Base-by-base conservation (phyloP, 2,113 vertebrate genomes). In the Sporophila hypoxantha region DNA sequence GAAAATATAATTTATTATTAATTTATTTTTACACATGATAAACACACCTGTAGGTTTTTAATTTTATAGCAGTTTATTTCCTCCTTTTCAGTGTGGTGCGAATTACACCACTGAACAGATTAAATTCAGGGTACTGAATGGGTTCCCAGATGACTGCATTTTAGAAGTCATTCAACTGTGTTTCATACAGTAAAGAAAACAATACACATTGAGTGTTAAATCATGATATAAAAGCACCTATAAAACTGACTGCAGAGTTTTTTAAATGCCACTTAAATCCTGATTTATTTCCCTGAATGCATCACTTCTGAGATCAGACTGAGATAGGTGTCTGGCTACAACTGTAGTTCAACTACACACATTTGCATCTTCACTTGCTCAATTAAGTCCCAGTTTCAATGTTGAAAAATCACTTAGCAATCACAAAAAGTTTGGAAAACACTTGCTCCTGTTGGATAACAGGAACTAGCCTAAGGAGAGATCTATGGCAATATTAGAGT, bases 171-270 rank as follows among this genome's bases (percentile, higher is more conserved):
- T 91, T 88, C 57, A 88, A 92, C 82, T 57, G 16, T 47, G 42
- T 76, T 88, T 85, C 67, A 89, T 83, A 76, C n/a, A 86, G 68
- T 73, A 83, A 78, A 87, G 89, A 87, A 94, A 94, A 88, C 57
- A 92, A 85, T 81, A 67, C 27, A 83, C 76, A 78, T 52, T 66
- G 61, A 76, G 67, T 73, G 50, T 73, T 93, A 93, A 89, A 95
- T 91, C 80, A 92, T 81, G 5, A 68, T 62, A 85, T 66, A 93
- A 92, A 95, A 93, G 50, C 55, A 91, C 30, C 80, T 81, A 86
- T 89, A 93, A 94, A 91, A 73, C 80, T 81, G 85, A 85, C 76
- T 82, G 65, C 57, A 78, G 18, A 23, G 22, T 49, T 93, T 91
- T 92, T 81, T 1, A 74, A 77, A 82, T 65, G 74, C 32, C 67